Evolutionary conservation across 2,797 vertebrate species (phyloP).

Genomic region (Myotis myotis): DNA sequence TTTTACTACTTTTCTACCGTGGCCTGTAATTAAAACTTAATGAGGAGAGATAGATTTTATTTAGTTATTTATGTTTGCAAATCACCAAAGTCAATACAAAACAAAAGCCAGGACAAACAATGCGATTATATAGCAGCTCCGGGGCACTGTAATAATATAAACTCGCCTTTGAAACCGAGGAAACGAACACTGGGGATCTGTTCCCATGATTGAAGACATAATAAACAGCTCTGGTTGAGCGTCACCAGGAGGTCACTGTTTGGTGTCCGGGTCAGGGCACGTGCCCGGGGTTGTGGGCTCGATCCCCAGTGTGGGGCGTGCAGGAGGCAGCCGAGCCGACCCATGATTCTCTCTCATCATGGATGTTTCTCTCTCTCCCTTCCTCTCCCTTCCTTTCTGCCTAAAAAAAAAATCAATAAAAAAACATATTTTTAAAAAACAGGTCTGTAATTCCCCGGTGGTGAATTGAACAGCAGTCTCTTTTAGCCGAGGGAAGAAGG

Average conservation of each 20-base stretch:
- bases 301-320: too few relatives aligned
- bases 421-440: too few relatives aligned
- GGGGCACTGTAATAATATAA: neutral
- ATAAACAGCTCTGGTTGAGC: too few relatives aligned
- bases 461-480: neutral
- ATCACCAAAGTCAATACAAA: neutral
- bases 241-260: too few relatives aligned
- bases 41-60: slow-evolving; percentile 1
- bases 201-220: neutral
- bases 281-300: too few relatives aligned
- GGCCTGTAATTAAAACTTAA: neutral
- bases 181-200: neutral
- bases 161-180: neutral
- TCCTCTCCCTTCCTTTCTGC: too few relatives aligned
- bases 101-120: slow-evolving; percentile 1
- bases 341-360: too few relatives aligned
- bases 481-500: neutral
- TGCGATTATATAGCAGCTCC: neutral
- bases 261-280: too few relatives aligned
- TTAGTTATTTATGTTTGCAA: neutral
- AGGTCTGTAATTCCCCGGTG: neutral
- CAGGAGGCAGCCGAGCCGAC: too few relatives aligned
- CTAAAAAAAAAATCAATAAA: too few relatives aligned
- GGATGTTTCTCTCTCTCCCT: too few relatives aligned
- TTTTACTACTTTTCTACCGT: neutral